phyloP scores from a whole-genome alignment of 2,797 vertebrate species.

The Argentina silus region DNA sequence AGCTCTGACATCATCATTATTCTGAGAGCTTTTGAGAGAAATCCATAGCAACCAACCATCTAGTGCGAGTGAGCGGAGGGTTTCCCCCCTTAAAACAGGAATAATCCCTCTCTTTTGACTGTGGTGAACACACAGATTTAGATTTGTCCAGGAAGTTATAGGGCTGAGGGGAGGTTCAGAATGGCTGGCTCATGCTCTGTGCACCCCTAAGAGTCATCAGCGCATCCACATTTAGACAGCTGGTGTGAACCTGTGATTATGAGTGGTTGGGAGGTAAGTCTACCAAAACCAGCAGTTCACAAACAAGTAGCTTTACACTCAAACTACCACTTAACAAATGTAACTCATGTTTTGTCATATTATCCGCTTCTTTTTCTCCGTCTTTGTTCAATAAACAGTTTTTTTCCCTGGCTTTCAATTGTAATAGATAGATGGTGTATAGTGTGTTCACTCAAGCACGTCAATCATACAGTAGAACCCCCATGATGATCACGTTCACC shows the following conservation, averaged over 20 bases:
- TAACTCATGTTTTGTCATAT: not conserved
- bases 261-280: conserved; percentile 43
- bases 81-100: conserved; percentile 61
- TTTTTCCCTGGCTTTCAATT: too few relatives aligned
- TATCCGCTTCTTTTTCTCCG: not conserved
- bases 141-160: conserved; percentile 48
- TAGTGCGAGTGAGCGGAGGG: conserved; percentile 26
- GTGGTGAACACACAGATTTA: conserved; percentile 44
- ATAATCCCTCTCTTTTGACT: conserved; percentile 61
- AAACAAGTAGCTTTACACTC: not conserved
- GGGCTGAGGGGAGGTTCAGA: conserved; percentile 16
- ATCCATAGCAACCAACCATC: conserved; percentile 81
- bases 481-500: too few relatives aligned
- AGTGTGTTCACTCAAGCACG: too few relatives aligned
- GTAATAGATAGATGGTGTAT: too few relatives aligned
- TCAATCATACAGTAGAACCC: too few relatives aligned
- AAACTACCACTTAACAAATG: not conserved
- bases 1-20: conserved; percentile 79
- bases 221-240: conserved; percentile 65
- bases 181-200: conserved; percentile 45
- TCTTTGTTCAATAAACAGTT: too few relatives aligned
- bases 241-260: conserved; percentile 53
- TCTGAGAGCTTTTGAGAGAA: conserved; percentile 77
- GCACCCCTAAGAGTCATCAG: conserved; percentile 11
- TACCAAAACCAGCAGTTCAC: conserved; percentile 11